Percentiles rank a stretch among this genome's conserved stretches.
Conservation (phyloP, 2,888 invertebrate species). For the Crossocerus cetratus region DNA sequence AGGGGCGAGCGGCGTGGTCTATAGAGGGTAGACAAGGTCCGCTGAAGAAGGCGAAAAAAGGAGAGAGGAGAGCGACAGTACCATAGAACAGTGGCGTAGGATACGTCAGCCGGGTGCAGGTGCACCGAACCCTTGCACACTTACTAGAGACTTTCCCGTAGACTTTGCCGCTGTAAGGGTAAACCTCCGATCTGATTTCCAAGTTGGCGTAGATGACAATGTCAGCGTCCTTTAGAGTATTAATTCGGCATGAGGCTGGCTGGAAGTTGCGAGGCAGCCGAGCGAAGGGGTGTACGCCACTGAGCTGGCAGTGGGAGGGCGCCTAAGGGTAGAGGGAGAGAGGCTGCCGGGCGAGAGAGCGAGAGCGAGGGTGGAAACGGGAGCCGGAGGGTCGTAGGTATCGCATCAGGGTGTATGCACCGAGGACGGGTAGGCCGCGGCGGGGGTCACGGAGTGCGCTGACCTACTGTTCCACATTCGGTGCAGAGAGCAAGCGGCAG, state of each 20-base stretch:
- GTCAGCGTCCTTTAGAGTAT: too few species aligned
- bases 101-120: too few species aligned
- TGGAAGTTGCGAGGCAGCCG: neutral
- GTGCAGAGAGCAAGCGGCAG: constrained; percentile 60
- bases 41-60: too few species aligned
- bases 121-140: too few species aligned
- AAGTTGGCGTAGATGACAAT: too few species aligned
- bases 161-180: too few species aligned
- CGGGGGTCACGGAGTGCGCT: constrained; percentile 76
- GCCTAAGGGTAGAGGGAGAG: neutral
- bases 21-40: too few species aligned
- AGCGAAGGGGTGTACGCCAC: constrained; percentile 4
- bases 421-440: constrained; percentile 61
- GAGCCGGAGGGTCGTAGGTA: constrained; percentile 42
- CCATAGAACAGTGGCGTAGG: too few species aligned
- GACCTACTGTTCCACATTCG: constrained; percentile 76
- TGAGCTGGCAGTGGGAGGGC: neutral
- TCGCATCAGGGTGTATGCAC: constrained; percentile 52
- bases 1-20: neutral
- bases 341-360: neutral
- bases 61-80: too few species aligned
- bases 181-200: too few species aligned
- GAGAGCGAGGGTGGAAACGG: constrained; percentile 6
- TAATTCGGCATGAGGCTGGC: neutral
- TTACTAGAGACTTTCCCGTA: too few species aligned